Percentiles rank a stretch among this genome's conserved stretches.
Evolutionary conservation across 2,797 vertebrate species (phyloP).

Genomic region (Sebastes itinus): DNA sequence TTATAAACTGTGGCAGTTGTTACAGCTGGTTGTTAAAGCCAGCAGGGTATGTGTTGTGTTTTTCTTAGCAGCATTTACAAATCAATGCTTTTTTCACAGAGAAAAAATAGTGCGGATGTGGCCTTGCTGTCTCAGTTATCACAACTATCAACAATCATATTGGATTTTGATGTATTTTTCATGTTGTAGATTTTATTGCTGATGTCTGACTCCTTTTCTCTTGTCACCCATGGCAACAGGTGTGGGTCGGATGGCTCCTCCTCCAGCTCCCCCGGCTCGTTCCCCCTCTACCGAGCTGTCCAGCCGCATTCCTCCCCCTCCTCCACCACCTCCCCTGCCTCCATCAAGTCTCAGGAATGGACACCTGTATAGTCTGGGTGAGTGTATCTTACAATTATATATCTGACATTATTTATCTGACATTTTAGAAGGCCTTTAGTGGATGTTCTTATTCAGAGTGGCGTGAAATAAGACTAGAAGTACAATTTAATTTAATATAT

Average conservation of each 20-base stretch:
- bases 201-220: background rate
- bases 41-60: background rate
- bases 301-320: slow-evolving; percentile 85
- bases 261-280: slow-evolving; percentile 91
- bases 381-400: slow-evolving; percentile 13
- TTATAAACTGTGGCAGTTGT: slow-evolving; percentile 2
- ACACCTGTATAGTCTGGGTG: slow-evolving; percentile 85
- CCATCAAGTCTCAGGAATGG: slow-evolving; percentile 84
- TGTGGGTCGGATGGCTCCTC: slow-evolving; percentile 86
- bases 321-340: slow-evolving; percentile 72
- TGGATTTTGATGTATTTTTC: background rate
- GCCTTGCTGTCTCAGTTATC: background rate
- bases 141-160: background rate
- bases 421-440: background rate
- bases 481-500: background rate
- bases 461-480: background rate
- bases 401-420: background rate
- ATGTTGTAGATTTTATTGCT: background rate
- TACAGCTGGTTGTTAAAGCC: slow-evolving; percentile 1
- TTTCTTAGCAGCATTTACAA: background rate
- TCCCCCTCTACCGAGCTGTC: slow-evolving; percentile 93
- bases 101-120: background rate
- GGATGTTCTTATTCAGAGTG: background rate
- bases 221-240: slow-evolving; percentile 47
- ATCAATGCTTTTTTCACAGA: background rate